Base-by-base conservation (phyloP, 2,797 vertebrate genomes). In the Bradypus variegatus region DNA sequence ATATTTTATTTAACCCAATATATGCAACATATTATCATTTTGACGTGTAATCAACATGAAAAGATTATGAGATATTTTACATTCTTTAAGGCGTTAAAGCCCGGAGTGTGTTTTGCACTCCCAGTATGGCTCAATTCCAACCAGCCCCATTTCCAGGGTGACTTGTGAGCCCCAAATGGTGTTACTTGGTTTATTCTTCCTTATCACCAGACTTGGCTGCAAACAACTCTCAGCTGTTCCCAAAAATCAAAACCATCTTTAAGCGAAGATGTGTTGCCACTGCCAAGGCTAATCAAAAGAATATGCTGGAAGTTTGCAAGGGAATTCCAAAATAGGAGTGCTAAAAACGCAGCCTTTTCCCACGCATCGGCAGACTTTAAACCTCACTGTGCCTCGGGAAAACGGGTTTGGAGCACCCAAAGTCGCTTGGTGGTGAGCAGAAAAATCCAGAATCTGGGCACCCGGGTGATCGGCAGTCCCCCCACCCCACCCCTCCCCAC, bases 91-190 rank as follows among this genome's bases (percentile, higher is more conserved):
- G 41, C 45, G 79, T 73, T 9, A 19, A 6, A 73, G 31, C 8
- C 80, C 15, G 64, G 27, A 7, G 36, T 81, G 15, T 41, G 5
- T 18, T 76, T 72, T 8, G 3, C 16, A n/a, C 6, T 6, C 2
- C 2, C 50, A 27, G 75, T 48, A 72, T 19, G 3, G 4, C 31
- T 29, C n/a, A 13, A 60, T 23, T 14, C 13, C 9, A 8, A 45
- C 13, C 84, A 38, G 69, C 70, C 58, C 1, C 16, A 0, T 9
- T 1, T 9, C 76, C 18, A 69, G 9, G 3, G 23, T 25, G 64
- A 55, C 81, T 1, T 0, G 0, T 0, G 41, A 16, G 50, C 5
- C 55, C 12, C 62, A 3, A 14, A 2, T 0, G 4, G 16, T 2
- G 0, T 8, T 1, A 45, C 58, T 45, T 3, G 12, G 13, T 9